Evolutionary conservation across 2,797 vertebrate species (phyloP).

Genomic region (Adelosebastes latens): DNA sequence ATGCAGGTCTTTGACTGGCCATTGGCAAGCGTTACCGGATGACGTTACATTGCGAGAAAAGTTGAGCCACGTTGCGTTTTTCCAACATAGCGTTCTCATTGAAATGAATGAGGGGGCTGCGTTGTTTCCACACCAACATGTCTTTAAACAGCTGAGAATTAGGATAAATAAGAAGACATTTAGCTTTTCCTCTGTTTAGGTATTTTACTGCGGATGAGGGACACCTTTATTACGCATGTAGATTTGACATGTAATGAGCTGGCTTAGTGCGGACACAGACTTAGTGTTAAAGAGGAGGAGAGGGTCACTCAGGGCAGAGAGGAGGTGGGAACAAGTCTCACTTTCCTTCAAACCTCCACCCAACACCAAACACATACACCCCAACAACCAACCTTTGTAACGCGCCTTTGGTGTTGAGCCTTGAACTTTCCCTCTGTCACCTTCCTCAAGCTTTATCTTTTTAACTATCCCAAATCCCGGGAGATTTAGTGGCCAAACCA

Average conservation of each 20-base stretch:
- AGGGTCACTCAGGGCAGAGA: not conserved
- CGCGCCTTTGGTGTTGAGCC: slow-evolving; percentile 44
- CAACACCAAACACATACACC: not conserved
- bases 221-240: not conserved
- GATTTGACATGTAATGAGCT: not conserved
- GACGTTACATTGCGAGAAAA: not conserved
- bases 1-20: not conserved
- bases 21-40: not conserved
- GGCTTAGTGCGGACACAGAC: not conserved
- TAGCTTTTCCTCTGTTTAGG: not conserved
- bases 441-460: slow-evolving; percentile 73
- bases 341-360: slow-evolving; percentile 16
- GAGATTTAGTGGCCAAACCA: slow-evolving; percentile 70
- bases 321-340: slow-evolving; percentile 47
- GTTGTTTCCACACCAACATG: no score
- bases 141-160: not conserved
- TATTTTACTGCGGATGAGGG: not conserved
- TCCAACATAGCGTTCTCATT: not conserved
- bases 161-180: not conserved
- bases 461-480: slow-evolving; percentile 71
- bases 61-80: not conserved
- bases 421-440: slow-evolving; percentile 72
- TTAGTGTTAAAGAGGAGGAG: not conserved
- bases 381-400: slow-evolving; percentile 10
- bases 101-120: not conserved